These are phyloP conservation scores for Pinna nobilis DNA, from an alignment of 1,140 invertebrate genomes.

Conservation along the genomic window DNA sequence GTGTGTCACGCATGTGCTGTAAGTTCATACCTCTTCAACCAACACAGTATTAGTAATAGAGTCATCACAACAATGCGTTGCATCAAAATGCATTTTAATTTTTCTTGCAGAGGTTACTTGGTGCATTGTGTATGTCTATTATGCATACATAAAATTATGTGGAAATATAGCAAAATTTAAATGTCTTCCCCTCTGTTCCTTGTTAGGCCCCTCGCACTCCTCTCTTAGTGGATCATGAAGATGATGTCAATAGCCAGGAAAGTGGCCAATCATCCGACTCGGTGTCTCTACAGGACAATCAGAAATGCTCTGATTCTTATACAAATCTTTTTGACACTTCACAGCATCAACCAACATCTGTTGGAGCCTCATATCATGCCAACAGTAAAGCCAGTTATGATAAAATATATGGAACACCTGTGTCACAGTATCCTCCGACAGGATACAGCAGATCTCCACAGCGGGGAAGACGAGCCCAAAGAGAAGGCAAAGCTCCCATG, in stretches of 20 bases:
- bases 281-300: conserved; percentile 39
- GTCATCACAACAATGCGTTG: background rate
- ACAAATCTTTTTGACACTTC: conserved; percentile 89
- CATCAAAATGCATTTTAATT: too few species aligned
- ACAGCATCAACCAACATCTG: conserved; percentile 48
- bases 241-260: conserved; percentile 80
- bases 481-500: conserved; percentile 49
- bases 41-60: conserved; percentile 9
- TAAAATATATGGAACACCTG: conserved; percentile 24
- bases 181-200: conserved; percentile 35
- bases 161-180: conserved; percentile 23
- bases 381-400: conserved; percentile 37
- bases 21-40: conserved; percentile 10
- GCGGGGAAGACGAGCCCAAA: conserved; percentile 19
- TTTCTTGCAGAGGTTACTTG: background rate
- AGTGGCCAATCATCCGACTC: conserved; percentile 77
- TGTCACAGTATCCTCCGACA: conserved; percentile 35
- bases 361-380: conserved; percentile 50
- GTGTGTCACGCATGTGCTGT: background rate
- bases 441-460: conserved; percentile 20
- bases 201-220: conserved; percentile 51
- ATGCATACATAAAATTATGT: conserved; percentile 9
- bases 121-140: conserved; percentile 11
- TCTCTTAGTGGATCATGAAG: conserved; percentile 47
- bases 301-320: conserved; percentile 88